A percentile compares a stretch with the other conserved stretches of the same genome.
Evolutionary conservation across 2,113 vertebrate species (phyloP).

Genomic region (Callorhinus ursinus): DNA sequence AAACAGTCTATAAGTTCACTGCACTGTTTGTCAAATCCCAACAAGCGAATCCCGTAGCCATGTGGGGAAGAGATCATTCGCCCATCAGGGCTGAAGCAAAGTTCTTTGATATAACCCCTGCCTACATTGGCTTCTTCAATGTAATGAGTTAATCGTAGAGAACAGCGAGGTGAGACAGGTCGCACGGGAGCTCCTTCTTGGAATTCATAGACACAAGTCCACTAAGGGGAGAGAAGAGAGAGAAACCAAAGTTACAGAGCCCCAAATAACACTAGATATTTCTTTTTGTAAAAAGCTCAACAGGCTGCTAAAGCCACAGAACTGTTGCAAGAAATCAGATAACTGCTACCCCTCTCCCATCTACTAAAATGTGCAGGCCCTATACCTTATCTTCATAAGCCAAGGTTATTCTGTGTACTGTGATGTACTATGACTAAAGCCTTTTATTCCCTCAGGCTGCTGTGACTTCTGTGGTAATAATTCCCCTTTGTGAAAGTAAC

Average conservation of each 20-base stretch:
- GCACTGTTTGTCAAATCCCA: conserved; percentile 95
- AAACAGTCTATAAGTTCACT: conserved; percentile 97
- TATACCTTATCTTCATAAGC: not conserved
- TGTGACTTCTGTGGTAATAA: conserved; percentile 32
- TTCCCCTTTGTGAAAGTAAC: conserved; percentile 2
- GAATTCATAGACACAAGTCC: conserved; percentile 99
- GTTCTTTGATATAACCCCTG: conserved; percentile 98
- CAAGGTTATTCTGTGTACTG: not conserved
- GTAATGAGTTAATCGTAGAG: conserved; percentile 96
- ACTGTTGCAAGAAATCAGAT: not conserved
- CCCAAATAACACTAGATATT: not conserved
- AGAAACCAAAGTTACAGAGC: conserved; percentile 65
- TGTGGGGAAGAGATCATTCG: conserved; percentile 98
- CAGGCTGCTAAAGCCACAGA: not conserved
- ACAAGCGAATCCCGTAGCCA: conserved; percentile 96
- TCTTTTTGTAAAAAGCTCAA: conserved; percentile 16
- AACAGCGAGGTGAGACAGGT: conserved; percentile 93
- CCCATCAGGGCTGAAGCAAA: conserved; percentile 98
- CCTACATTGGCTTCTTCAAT: conserved; percentile 99
- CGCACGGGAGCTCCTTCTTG: conserved; percentile 92
- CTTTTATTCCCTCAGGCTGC: not conserved
- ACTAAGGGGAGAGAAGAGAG: conserved; percentile 86
- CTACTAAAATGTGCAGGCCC: not conserved
- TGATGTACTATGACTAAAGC: not conserved
- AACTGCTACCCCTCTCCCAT: not conserved